Base-by-base conservation (phyloP, 2,888 invertebrate species). In the Ichneumoninae sp. region DNA sequence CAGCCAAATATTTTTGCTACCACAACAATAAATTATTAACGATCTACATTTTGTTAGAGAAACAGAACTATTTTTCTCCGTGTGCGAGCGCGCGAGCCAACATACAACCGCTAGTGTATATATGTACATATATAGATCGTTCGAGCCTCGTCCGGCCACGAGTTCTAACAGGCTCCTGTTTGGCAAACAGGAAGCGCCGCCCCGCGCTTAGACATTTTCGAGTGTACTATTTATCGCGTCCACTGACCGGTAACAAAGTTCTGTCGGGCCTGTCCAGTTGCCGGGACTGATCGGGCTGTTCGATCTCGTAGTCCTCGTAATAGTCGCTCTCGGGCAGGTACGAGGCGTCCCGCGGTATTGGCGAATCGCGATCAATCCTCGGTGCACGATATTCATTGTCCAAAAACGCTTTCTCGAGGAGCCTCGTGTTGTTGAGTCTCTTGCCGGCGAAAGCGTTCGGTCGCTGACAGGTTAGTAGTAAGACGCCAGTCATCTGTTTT, bases 221-320 rank as follows among this genome's bases (percentile, higher is more conserved):
- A 26, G 57, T 13, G 57, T 57, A 57, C 57, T 26, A 57, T 57
- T 57, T 47, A 44, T 54, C 36, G 47, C 60, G 60, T 71, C 81
- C 6, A 87, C 90, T 89, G 66, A 91, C 91, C 62, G 89, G 88
- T 50, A 88, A 84, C 69, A 88, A 87, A 84, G 90, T 89, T 81
- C 91, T 86, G 72, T 87, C 87, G 30, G 83, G 78, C 62, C 91
- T 89, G 36, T 86, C 60, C 36, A 89, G 22, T 57, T 74, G 65
- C 33, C 57, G 30, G 8, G 69, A n/a, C 8, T 72, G 72, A 30
- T 84, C 77, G 47, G 72, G 60, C 22, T 76, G 13, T 26, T 87
- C 71, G 1, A 52, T 74, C 40, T 80, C 83, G 74, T 69, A 54
- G 19, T 88, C 86, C 22, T 87, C 80, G 10, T 62, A 52, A 72